These are phyloP conservation scores for Riparia riparia DNA, from an alignment of 2,113 vertebrate genomes.

Conservation along the genomic window DNA sequence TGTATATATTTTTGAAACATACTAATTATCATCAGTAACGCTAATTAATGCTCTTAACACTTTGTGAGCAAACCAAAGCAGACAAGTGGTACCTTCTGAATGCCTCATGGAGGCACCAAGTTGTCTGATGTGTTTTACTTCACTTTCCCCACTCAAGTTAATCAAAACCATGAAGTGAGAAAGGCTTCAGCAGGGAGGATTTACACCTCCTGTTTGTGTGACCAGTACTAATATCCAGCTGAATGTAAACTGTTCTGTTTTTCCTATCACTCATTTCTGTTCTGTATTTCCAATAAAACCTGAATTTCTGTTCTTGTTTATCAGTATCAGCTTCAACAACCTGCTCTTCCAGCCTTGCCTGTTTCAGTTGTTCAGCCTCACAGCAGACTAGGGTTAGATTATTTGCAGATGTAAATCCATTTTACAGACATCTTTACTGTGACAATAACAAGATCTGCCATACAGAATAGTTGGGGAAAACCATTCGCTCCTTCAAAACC, in stretches of 20 bases:
- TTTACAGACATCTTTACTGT: not conserved
- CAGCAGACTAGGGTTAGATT: not conserved
- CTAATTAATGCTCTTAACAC: not conserved
- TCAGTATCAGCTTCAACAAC: not conserved
- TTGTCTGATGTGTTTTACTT: not conserved
- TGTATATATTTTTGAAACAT: not conserved
- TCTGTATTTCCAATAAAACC: slow-evolving; percentile 53
- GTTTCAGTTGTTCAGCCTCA: not conserved
- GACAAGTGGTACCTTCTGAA: not conserved
- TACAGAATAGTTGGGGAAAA: not conserved
- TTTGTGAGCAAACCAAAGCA: not conserved
- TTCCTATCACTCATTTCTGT: not conserved
- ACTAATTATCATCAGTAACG: not conserved
- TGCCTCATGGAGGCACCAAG: not conserved
- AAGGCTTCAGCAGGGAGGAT: not conserved
- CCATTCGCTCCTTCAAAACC: not conserved
- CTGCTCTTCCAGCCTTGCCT: not conserved
- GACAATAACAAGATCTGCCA: not conserved
- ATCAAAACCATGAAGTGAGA: not conserved
- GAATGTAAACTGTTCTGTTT: not conserved
- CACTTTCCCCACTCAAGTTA: not conserved
- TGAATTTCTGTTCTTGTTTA: not conserved
- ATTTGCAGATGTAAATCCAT: not conserved
- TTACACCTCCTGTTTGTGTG: not conserved
- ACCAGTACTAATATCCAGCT: not conserved